Conservation (phyloP, 2,888 invertebrate species). For the Drosophila melanosoma region DNA sequence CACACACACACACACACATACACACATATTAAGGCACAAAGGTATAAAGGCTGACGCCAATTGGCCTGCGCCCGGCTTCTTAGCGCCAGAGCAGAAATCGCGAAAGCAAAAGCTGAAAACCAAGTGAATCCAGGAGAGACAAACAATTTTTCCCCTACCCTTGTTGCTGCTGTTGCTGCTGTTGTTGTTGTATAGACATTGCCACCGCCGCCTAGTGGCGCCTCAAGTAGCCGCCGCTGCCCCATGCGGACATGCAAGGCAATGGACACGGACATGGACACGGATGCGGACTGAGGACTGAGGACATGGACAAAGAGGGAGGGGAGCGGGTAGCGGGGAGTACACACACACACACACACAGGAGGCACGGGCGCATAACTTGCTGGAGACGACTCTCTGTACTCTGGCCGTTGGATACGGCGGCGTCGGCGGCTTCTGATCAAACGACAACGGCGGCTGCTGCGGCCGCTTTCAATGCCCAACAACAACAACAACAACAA, state of each 20-base stretch:
- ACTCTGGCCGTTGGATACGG: conserved; percentile 33
- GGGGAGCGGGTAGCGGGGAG: background rate
- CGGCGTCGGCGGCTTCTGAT: conserved; percentile 64
- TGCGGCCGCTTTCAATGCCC: conserved; percentile 61
- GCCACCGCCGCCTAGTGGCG: conserved; percentile 68
- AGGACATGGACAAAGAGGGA: background rate
- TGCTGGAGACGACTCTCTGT: conserved; percentile 36
- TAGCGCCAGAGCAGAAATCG: conserved; percentile 63
- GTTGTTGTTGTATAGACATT: conserved; percentile 54
- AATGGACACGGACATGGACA: conserved; percentile 45
- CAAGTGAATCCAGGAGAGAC: conserved; percentile 44
- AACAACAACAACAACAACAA: conserved; percentile 48
- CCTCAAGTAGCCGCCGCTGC: conserved; percentile 72
- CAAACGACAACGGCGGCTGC: conserved; percentile 62
- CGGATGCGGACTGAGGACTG: conserved; percentile 1
- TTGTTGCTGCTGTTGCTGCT: conserved; percentile 16
- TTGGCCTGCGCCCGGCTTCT: conserved; percentile 65
- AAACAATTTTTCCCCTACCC: conserved; percentile 27
- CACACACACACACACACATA: conserved; percentile 10
- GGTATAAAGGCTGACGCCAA: conserved; percentile 76
- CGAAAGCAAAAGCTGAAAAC: conserved; percentile 54
- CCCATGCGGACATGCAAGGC: conserved; percentile 51
- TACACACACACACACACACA: background rate
- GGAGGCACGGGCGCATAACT: conserved; percentile 59
- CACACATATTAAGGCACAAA: conserved; percentile 32